Evolutionary conservation across 2,797 vertebrate species (phyloP), one percentile per base, ranked within the genome.

Genomic region (Melanotaenia nigrans): DNA sequence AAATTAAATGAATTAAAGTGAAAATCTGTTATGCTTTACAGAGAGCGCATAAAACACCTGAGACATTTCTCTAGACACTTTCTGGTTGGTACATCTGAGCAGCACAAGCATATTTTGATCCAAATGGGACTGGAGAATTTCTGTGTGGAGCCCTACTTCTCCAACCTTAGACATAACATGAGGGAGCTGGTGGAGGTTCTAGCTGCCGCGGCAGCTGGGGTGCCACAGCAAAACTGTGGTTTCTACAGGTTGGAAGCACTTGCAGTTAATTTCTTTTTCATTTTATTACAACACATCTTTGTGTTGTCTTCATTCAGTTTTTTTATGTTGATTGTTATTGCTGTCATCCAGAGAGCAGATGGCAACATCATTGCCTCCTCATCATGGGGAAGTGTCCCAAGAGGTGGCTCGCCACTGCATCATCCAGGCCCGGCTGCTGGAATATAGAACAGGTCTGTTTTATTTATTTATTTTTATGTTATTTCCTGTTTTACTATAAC

Each of bases 161-260:
- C 94, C 83, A 96, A 93, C 81, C 94, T 99, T 55, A 94, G 96
- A 57, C 92, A 96, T 84, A 96, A 96, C 78, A 99, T 99, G 97
- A 95, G 89, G 79, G 96, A 97, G 75, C 92, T 98, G 61, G 90
- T 98, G 69, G 89, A 94, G 57, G 89, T 97, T 42, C 92, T 99
- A 68, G 96, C 97, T 0, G 91, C 95, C 0, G 95, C 96, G 81
- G 94, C 95, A 49, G 95, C 96, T 28, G 96, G 96, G 0, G 89
- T 98, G 63, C 97, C 96, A 0, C 90, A 30, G 65, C 92, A 84
- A 14, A 91, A 89, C 16, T 92, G 92, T 2, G 93, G 91, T 60
- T 98, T 99, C 94, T 95, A 96, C 85, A 94, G 86, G 91, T 92
- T 0, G 22, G 77, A 61, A 38, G 22, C 40, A 0, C 18, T 54